phyloP scores from a whole-genome alignment of 2,888 invertebrate species.

The Cynaeus angustus region DNA sequence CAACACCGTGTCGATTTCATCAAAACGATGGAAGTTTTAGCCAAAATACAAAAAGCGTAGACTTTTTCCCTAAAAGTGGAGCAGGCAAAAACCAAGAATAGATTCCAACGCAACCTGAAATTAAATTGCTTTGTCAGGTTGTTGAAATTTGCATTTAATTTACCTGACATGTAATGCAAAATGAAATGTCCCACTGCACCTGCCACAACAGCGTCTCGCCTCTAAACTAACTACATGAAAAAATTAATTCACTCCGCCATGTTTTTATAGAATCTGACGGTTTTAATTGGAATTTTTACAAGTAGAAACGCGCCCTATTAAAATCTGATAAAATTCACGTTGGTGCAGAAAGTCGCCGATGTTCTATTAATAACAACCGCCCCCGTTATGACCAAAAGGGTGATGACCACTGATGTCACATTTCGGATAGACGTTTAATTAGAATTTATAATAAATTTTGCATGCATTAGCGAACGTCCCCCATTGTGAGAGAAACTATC shows the following conservation, averaged over 20 bases:
- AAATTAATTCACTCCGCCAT: constrained; percentile 13
- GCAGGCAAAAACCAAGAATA: background rate
- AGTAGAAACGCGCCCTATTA: constrained; percentile 24
- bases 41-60: too few species aligned
- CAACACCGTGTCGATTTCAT: background rate
- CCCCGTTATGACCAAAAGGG: constrained; percentile 31
- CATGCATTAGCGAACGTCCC: constrained; percentile 34
- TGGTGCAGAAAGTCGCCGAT: constrained; percentile 23
- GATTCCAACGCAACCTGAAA: background rate
- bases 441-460: constrained; percentile 49
- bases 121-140: constrained; percentile 30
- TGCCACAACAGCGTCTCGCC: constrained; percentile 18
- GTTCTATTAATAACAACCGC: constrained; percentile 30
- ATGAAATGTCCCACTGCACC: constrained; percentile 34
- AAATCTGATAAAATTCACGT: constrained; percentile 20
- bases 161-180: constrained; percentile 31
- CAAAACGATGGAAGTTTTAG: background rate
- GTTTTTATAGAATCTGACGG: constrained; percentile 3
- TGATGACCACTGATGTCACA: constrained; percentile 44
- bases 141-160: constrained; percentile 44
- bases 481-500: constrained; percentile 33
- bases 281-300: constrained; percentile 49
- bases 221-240: background rate
- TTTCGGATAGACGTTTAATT: constrained; percentile 49
- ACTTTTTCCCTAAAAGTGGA: background rate